Conservation (phyloP, 1,140 invertebrate genomes). For the Sminthurinus signatus region DNA sequence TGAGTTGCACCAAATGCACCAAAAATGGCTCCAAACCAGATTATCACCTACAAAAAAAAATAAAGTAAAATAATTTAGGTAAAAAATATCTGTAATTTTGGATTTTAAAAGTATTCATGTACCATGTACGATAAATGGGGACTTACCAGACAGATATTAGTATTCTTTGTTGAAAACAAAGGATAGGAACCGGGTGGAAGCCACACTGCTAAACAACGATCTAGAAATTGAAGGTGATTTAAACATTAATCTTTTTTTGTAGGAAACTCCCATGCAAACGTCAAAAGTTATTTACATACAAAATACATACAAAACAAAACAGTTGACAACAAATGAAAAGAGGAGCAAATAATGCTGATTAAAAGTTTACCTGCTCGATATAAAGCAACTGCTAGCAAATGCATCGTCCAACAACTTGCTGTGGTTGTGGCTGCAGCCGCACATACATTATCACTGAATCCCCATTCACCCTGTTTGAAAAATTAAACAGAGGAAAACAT, state of each 20-base stretch:
- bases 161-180: constrained; percentile 27
- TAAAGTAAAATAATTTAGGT: too few relatives aligned
- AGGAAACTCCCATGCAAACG: too few relatives aligned
- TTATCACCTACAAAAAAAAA: constrained; percentile 34
- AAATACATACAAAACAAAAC: too few relatives aligned
- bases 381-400: constrained; percentile 41
- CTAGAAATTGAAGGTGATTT: too few relatives aligned
- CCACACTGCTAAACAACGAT: constrained; percentile 43
- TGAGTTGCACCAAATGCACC: constrained; percentile 40
- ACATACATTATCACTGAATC: constrained; percentile 40
- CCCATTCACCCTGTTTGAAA: constrained; percentile 43
- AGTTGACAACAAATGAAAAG: too few relatives aligned
- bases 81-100: too few relatives aligned
- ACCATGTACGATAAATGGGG: neutral
- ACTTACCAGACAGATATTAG: constrained; percentile 35
- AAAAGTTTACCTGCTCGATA: too few relatives aligned
- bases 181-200: constrained; percentile 43
- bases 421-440: constrained; percentile 42
- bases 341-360: too few relatives aligned
- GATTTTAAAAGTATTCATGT: neutral
- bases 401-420: constrained; percentile 44
- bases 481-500: too few relatives aligned
- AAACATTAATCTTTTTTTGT: too few relatives aligned
- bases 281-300: too few relatives aligned
- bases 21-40: constrained; percentile 42